These are phyloP conservation scores for Chanos chanos DNA, from an alignment of 2,797 vertebrate genomes.

Conservation along the genomic window DNA sequence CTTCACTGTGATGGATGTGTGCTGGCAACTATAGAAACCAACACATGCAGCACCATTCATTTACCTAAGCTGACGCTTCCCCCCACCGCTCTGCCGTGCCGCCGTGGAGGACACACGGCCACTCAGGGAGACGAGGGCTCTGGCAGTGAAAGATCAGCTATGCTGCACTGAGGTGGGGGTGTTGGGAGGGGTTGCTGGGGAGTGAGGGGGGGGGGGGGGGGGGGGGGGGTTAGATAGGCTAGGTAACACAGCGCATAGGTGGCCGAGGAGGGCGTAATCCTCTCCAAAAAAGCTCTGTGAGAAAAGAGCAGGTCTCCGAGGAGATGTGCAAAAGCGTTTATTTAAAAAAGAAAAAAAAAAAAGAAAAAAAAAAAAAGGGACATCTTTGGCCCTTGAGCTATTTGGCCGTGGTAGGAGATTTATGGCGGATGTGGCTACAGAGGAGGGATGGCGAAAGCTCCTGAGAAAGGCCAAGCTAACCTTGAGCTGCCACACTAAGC, in stretches of 20 bases:
- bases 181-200: neutral
- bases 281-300: too few species aligned
- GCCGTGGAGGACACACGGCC: too few species aligned
- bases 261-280: too few species aligned
- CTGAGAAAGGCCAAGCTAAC: slow-evolving; percentile 6
- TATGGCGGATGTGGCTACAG: slow-evolving; percentile 24
- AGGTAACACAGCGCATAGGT: too few species aligned
- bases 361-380: slow-evolving; percentile 52
- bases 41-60: slow-evolving; percentile 67
- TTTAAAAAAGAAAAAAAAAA: too few species aligned
- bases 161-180: neutral
- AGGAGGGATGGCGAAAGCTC: slow-evolving; percentile 9
- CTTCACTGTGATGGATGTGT: slow-evolving; percentile 28
- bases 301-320: slow-evolving; percentile 31
- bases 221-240: too few species aligned
- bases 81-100: too few species aligned
- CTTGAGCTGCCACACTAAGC: too few species aligned
- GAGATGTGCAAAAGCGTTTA: slow-evolving; percentile 40
- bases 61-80: slow-evolving; percentile 62
- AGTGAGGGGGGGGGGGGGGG: too few species aligned
- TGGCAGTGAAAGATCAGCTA: slow-evolving; percentile 29
- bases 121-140: too few species aligned
- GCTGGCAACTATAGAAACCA: slow-evolving; percentile 43
- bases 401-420: slow-evolving; percentile 45
- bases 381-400: slow-evolving; percentile 43